These are phyloP conservation scores for Dinocampus coccinellae DNA, from an alignment of 2,888 invertebrate species.

Conservation along the genomic window DNA sequence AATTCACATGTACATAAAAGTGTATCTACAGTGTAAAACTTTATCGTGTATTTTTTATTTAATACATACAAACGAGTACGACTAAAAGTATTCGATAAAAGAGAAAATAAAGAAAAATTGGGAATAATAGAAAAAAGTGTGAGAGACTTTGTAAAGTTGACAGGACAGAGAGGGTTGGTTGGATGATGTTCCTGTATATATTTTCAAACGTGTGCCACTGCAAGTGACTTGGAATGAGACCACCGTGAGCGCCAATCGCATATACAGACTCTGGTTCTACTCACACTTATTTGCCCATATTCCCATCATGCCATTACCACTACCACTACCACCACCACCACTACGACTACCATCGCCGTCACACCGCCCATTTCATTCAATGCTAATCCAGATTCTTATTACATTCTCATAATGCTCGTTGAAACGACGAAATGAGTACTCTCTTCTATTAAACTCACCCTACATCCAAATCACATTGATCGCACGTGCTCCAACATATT, in stretches of 20 bases:
- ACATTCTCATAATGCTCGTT: slow-evolving; percentile 65
- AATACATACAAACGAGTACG: too few relatives aligned
- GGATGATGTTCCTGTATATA: not conserved
- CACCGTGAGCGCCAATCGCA: slow-evolving; percentile 49
- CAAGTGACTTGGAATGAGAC: slow-evolving; percentile 44
- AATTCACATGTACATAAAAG: too few relatives aligned
- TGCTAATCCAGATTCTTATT: slow-evolving; percentile 69
- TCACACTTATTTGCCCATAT: slow-evolving; percentile 54
- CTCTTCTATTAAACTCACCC: not conserved
- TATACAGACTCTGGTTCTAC: slow-evolving; percentile 36
- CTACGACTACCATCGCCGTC: too few relatives aligned
- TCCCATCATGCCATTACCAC: slow-evolving; percentile 52
- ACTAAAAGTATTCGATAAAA: too few relatives aligned
- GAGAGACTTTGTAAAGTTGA: not conserved
- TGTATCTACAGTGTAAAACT: too few relatives aligned
- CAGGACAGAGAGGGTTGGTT: slow-evolving; percentile 16
- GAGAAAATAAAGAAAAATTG: too few relatives aligned
- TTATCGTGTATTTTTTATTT: too few relatives aligned
- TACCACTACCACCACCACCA: too few relatives aligned
- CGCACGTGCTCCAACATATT: slow-evolving; percentile 45
- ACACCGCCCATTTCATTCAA: slow-evolving; percentile 67
- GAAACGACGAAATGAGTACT: slow-evolving; percentile 43
- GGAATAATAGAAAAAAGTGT: too few relatives aligned
- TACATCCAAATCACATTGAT: slow-evolving; percentile 30
- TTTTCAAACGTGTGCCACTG: slow-evolving; percentile 12